Conservation (phyloP, 2,888 invertebrate genomes). For the Limnephilus marmoratus region DNA sequence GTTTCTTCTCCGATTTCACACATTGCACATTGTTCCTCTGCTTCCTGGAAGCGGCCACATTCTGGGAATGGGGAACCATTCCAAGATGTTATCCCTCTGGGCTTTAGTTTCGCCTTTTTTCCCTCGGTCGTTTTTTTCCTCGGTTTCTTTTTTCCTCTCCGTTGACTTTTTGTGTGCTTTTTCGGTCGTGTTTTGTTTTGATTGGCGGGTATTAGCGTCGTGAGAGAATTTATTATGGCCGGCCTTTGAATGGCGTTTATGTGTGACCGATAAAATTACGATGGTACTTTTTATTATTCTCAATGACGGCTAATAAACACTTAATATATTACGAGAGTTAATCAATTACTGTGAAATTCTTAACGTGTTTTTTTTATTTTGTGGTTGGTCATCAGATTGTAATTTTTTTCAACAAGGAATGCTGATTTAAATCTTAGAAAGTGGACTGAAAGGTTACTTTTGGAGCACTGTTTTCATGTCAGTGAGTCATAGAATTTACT, state of each 20-base stretch:
- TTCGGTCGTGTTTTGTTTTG: conserved; percentile 55
- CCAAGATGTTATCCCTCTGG: conserved; percentile 32
- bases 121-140: conserved; percentile 17
- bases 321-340: background rate
- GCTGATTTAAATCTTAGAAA: background rate
- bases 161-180: conserved; percentile 37
- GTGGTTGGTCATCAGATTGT: background rate
- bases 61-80: conserved; percentile 34
- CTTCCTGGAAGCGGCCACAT: conserved; percentile 39
- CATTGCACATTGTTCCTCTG: conserved; percentile 38
- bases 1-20: conserved; percentile 49
- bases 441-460: background rate
- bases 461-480: background rate
- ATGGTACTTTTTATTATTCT: background rate
- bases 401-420: background rate
- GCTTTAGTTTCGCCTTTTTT: conserved; percentile 25
- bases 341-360: conserved; percentile 3
- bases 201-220: conserved; percentile 53
- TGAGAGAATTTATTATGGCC: conserved; percentile 44
- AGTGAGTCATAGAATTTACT: background rate
- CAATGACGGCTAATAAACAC: conserved; percentile 10
- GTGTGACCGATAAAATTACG: conserved; percentile 21
- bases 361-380: background rate
- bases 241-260: conserved; percentile 20
- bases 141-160: conserved; percentile 2